A percentile compares a stretch with the other conserved stretches of the same genome.
Conservation (phyloP, 2,113 vertebrate genomes). For the Rhinoderma darwinii region DNA sequence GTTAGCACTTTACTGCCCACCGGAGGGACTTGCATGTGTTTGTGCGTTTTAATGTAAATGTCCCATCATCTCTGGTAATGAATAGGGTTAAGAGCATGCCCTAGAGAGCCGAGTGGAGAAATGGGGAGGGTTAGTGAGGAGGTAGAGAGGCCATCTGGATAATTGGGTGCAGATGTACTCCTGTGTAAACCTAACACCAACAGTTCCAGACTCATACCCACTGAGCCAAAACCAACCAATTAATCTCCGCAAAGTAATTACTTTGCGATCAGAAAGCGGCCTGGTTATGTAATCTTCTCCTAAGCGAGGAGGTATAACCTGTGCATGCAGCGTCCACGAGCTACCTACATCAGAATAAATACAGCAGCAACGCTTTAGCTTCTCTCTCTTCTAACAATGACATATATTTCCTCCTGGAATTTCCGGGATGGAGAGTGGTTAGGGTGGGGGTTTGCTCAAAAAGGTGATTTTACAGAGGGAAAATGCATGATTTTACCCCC, state of each 20-base stretch:
- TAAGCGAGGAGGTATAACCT: background rate
- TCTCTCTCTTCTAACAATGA: background rate
- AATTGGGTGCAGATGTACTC: slow-evolving; percentile 56
- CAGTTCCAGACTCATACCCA: slow-evolving; percentile 41
- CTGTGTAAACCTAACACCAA: slow-evolving; percentile 56
- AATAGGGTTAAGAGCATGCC: slow-evolving; percentile 29
- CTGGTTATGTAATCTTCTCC: slow-evolving; percentile 16
- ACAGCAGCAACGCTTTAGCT: background rate
- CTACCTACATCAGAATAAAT: background rate
- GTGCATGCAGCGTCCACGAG: background rate
- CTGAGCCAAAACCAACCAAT: slow-evolving; percentile 54
- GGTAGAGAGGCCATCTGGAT: slow-evolving; percentile 43
- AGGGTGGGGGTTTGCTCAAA: background rate
- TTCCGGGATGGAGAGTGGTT: background rate
- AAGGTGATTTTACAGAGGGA: background rate
- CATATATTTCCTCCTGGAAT: slow-evolving; percentile 32
- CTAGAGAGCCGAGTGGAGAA: slow-evolving; percentile 12
- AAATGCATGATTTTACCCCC: background rate
- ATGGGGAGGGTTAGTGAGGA: slow-evolving; percentile 30
- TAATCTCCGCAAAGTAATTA: slow-evolving; percentile 42
- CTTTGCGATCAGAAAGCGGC: slow-evolving; percentile 32
- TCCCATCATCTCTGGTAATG: slow-evolving; percentile 24
- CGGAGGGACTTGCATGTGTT: background rate
- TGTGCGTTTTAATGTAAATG: background rate
- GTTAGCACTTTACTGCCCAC: background rate